These are phyloP conservation scores for Otus sunia DNA, from an alignment of 2,113 vertebrate species.

Conservation along the genomic window DNA sequence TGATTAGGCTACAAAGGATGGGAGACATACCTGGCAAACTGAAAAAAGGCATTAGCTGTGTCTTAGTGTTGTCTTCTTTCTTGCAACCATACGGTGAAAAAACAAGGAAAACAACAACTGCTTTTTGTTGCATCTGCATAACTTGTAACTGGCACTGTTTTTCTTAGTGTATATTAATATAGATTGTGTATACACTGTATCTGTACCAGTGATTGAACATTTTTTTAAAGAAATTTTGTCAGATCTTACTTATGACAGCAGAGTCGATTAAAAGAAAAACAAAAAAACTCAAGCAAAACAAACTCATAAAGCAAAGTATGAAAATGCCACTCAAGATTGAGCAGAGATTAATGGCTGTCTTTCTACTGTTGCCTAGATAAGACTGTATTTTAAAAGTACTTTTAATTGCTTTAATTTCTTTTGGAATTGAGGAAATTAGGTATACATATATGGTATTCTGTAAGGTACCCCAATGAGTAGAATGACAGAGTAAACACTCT, in stretches of 20 bases:
- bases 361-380: background rate
- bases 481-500: background rate
- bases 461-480: background rate
- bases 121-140: background rate
- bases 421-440: background rate
- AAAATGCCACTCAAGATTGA: background rate
- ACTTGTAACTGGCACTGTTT: background rate
- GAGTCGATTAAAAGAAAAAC: background rate
- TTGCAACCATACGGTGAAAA: rapidly evolving
- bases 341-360: background rate
- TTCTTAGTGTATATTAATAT: background rate
- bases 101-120: background rate
- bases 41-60: background rate
- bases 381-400: background rate
- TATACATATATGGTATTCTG: background rate
- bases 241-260: background rate
- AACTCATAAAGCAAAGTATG: background rate
- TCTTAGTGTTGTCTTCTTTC: background rate
- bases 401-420: background rate
- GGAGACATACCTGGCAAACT: background rate
- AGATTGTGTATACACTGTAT: background rate
- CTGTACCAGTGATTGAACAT: background rate
- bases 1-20: background rate
- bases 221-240: background rate
- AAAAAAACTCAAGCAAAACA: background rate